Evolutionary conservation across 92 coral and sea anemone genomes (phyloP).

Genomic region (Umimayanthus kanabou): DNA sequence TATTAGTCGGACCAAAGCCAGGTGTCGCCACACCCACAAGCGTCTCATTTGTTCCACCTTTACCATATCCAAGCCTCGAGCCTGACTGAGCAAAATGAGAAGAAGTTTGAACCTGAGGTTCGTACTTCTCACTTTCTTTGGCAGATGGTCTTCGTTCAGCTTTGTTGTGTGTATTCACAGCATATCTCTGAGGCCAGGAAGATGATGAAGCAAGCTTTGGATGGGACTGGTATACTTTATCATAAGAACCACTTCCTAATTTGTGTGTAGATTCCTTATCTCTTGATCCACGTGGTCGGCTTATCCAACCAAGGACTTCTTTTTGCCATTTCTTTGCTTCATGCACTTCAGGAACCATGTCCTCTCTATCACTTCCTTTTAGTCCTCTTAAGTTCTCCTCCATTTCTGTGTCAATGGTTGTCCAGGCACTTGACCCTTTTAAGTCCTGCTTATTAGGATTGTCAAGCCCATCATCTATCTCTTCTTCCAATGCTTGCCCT

Average conservation of each 20-base stretch:
- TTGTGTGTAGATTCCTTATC: neutral
- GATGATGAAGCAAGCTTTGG: constrained; percentile 18
- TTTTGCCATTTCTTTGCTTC: constrained; percentile 20
- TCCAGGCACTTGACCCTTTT: neutral
- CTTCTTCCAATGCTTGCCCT: neutral
- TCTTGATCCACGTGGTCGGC: constrained; percentile 1
- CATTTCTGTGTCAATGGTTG: neutral
- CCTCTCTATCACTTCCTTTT: neutral
- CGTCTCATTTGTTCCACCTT: neutral
- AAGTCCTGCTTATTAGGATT: neutral
- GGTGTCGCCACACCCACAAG: neutral
- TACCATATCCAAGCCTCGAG: neutral
- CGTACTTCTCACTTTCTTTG: neutral
- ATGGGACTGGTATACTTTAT: neutral
- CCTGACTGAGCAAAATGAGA: neutral
- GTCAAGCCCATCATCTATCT: neutral
- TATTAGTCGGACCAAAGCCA: neutral
- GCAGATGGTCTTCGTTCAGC: neutral
- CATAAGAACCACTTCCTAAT: neutral
- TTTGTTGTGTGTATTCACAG: neutral
- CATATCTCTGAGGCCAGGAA: constrained; percentile 27
- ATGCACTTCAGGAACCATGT: neutral
- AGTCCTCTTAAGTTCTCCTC: neutral
- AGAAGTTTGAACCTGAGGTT: neutral
- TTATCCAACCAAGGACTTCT: constrained; percentile 10